Evolutionary conservation across 2,797 vertebrate genomes (phyloP).

Genomic region (Odontamblyopus lacepedii): DNA sequence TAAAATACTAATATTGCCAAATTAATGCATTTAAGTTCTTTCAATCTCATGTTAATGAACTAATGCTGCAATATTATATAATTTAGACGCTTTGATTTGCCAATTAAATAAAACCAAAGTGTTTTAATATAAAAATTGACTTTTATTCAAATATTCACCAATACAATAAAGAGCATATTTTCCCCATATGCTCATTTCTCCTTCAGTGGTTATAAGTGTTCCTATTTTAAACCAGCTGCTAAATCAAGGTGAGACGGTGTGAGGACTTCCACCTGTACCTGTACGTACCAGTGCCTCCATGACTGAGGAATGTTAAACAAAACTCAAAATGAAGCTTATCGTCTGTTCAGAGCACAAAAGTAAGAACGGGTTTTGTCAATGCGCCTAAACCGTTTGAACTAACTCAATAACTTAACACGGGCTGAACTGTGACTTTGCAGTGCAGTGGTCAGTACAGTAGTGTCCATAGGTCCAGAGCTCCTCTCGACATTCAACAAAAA

Average conservation of each 20-base stretch:
- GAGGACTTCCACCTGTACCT: constrained; percentile 16
- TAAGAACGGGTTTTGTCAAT: neutral
- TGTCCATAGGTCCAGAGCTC: constrained; percentile 13
- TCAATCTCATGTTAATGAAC: too few relatives aligned
- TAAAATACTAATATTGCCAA: too few relatives aligned
- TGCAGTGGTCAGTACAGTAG: constrained; percentile 21
- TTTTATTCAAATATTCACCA: constrained; percentile 80
- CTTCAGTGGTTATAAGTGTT: constrained; percentile 58
- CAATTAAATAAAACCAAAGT: constrained; percentile 11
- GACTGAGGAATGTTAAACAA: constrained; percentile 47
- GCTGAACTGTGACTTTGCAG: neutral
- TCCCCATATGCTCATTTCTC: constrained; percentile 31
- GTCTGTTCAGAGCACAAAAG: constrained; percentile 1
- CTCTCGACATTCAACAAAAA: constrained; percentile 24
- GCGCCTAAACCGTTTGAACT: neutral
- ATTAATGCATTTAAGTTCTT: too few relatives aligned
- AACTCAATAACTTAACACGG: neutral
- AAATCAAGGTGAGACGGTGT: constrained; percentile 16
- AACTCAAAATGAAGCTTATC: constrained; percentile 11
- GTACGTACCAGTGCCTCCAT: constrained; percentile 7
- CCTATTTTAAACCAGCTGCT: constrained; percentile 23
- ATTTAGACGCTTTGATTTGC: neutral
- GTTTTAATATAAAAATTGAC: constrained; percentile 53
- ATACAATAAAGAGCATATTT: constrained; percentile 74
- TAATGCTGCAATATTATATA: too few relatives aligned